A percentile compares a stretch with the other conserved stretches of the same genome.
These are phyloP conservation scores for Fragum sueziense DNA, from an alignment of 2,888 invertebrate genomes.

Conservation along the genomic window DNA sequence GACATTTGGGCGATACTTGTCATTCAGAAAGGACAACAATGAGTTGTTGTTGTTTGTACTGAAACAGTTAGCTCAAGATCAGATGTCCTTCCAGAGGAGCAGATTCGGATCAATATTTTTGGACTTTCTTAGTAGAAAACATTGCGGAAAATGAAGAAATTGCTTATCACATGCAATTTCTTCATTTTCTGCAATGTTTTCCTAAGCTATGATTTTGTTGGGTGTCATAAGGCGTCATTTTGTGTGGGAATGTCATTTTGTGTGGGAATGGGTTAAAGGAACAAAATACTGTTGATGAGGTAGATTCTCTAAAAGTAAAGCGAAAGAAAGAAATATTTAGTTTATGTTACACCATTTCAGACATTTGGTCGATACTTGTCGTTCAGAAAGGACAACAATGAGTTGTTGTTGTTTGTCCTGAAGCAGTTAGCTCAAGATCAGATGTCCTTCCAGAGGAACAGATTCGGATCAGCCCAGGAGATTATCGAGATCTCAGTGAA, in stretches of 20 bases:
- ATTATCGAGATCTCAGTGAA: constrained; percentile 93
- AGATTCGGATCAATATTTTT: constrained; percentile 82
- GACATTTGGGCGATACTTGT: constrained; percentile 96
- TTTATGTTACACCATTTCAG: too few species aligned
- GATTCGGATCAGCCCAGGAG: constrained; percentile 84
- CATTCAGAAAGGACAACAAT: constrained; percentile 97
- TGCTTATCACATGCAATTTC: background rate
- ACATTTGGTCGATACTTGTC: constrained; percentile 96
- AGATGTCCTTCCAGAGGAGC: constrained; percentile 88
- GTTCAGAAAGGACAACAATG: constrained; percentile 97
- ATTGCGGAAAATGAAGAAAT: background rate
- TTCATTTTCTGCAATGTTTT: background rate
- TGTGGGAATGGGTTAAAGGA: too few species aligned
- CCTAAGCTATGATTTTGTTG: too few species aligned
- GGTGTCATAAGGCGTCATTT: too few species aligned
- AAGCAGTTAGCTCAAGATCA: constrained; percentile 96
- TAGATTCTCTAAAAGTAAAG: too few species aligned
- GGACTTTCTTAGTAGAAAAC: too few species aligned
- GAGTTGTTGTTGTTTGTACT: constrained; percentile 97
- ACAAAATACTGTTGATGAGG: too few species aligned
- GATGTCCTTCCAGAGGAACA: constrained; percentile 87
- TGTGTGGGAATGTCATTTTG: too few species aligned
- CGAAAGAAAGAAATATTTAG: too few species aligned
- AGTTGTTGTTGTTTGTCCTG: constrained; percentile 96
- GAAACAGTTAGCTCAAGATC: constrained; percentile 95